Evolutionary conservation across 2,113 vertebrate species (phyloP).

Genomic region (Engystomops pustulosus): DNA sequence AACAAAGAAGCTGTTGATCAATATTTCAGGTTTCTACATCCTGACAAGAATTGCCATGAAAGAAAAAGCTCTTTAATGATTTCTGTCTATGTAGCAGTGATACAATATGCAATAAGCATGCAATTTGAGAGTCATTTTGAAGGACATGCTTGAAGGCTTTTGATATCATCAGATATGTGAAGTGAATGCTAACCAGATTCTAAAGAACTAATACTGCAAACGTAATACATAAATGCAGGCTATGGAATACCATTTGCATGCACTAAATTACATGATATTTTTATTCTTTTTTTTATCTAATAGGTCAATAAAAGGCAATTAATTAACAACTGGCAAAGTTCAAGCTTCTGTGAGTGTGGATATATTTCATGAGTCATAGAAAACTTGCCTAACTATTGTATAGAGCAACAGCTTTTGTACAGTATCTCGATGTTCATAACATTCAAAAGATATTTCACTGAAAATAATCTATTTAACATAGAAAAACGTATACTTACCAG

Average conservation of each 20-base stretch:
- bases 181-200: slow-evolving; percentile 34
- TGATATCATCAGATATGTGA: slow-evolving; percentile 44
- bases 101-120: slow-evolving; percentile 52
- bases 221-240: slow-evolving; percentile 11
- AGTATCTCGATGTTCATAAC: no score
- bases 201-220: slow-evolving; percentile 8
- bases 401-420: no score
- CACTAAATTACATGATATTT: background rate
- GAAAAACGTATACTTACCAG: no score
- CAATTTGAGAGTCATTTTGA: slow-evolving; percentile 51
- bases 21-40: slow-evolving; percentile 52
- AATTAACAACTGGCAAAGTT: background rate
- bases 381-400: no score
- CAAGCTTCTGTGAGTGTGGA: background rate
- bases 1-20: slow-evolving; percentile 49
- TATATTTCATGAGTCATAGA: no score
- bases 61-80: slow-evolving; percentile 50
- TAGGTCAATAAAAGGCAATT: background rate
- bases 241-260: background rate
- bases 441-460: no score
- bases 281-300: background rate
- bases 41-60: slow-evolving; percentile 51
- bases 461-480: no score
- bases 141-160: slow-evolving; percentile 54
- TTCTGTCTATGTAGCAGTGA: slow-evolving; percentile 50